A percentile compares a stretch with the other conserved stretches of the same genome.
These are phyloP conservation scores for Drosophila tsacasi DNA, from an alignment of 1,140 invertebrate species.

Conservation along the genomic window DNA sequence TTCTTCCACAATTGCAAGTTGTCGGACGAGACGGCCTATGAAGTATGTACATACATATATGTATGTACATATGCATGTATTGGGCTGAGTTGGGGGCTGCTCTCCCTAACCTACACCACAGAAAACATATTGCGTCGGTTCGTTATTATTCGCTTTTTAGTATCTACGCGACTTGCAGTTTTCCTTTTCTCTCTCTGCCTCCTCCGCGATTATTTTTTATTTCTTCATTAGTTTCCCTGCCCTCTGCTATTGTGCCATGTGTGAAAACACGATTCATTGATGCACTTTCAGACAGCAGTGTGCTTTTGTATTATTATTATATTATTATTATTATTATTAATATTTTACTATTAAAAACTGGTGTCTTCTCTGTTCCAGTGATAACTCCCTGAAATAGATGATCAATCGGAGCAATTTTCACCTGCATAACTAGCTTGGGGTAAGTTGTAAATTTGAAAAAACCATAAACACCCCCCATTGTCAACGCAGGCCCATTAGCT, in stretches of 20 bases:
- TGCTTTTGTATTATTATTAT: constrained; percentile 7
- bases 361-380: constrained; percentile 6
- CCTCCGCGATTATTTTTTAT: constrained; percentile 36
- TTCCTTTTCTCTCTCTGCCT: constrained; percentile 28
- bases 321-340: no score
- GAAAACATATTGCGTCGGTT: constrained; percentile 77
- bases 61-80: constrained; percentile 8
- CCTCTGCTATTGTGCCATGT: constrained; percentile 5
- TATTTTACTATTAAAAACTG: not conserved
- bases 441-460: not conserved
- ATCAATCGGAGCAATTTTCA: not conserved
- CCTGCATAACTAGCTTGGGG: not conserved
- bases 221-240: constrained; percentile 42
- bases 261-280: constrained; percentile 61
- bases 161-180: constrained; percentile 55
- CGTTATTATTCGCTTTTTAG: constrained; percentile 50
- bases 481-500: constrained; percentile 85
- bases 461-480: not conserved
- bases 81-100: constrained; percentile 39
- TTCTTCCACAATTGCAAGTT: constrained; percentile 78
- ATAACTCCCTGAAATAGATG: not conserved
- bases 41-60: constrained; percentile 24
- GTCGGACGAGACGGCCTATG: constrained; percentile 61
- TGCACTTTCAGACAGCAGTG: constrained; percentile 19
- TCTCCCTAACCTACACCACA: constrained; percentile 80